Evolutionary conservation across 2,888 invertebrate genomes (phyloP), one percentile per base, ranked within the genome.

Genomic region (Glaucopsyche alexis): DNA sequence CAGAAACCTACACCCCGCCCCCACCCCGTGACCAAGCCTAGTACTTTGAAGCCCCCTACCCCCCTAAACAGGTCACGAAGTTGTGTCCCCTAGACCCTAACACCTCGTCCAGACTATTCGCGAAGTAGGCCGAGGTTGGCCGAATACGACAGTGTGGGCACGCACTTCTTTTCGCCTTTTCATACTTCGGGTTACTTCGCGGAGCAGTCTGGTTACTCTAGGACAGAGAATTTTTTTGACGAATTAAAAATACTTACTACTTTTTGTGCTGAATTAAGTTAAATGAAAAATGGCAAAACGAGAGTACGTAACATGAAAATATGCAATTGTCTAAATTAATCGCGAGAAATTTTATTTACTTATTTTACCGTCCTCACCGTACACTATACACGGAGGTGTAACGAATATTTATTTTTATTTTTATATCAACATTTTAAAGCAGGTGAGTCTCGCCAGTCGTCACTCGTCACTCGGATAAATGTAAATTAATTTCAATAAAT

Each of bases 261-360:
- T 60, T 60, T 60, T 60, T 60, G 55, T 19, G 55, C 55, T 9
- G 55, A 13, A 55, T 55, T 19, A 29, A 29, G 7, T 29, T 13
- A 60, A 29, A 60, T 60, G 19, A 29, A 60, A 19, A 29, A 4
- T 16, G 16, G 13, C 29, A 29, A 60, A 29, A 3, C 29, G 29
- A 29, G 60, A 29, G 11, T 19, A 29, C 29, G 29, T 60, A 9
- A 60, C 29, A 60, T 11, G 55, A 13, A 6, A 60, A 19, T 13
- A 60, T 60, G 60, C 60, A 60, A 29, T 60, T 60, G 19, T 60
- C 29, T 29, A 60, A 60, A 60, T 60, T 29, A 60, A 60, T 13
- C 60, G 29, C 13, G 29, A 29, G 19, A 19, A 60, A 60, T 60
- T 60, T 60, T 29, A 60, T 60, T 60, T 60, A 60, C 13, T 13